phyloP scores from a whole-genome alignment of 1,140 invertebrate species.

The Cydia fagiglandana region DNA sequence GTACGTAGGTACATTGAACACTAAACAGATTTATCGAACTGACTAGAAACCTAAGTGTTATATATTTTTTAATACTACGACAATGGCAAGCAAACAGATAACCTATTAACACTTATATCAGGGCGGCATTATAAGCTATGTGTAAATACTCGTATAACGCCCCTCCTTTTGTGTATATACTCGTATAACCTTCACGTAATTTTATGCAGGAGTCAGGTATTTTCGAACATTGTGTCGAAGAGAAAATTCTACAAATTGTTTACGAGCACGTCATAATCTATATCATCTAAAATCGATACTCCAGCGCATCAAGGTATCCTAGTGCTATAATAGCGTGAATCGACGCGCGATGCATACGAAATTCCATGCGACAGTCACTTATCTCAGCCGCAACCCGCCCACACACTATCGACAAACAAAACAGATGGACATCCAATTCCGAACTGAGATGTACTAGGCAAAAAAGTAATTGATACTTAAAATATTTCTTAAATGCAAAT shows the following conservation, averaged over 20 bases:
- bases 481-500: no score
- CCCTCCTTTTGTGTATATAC: no score
- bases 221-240: no score
- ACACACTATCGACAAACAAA: background rate
- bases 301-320: constrained; percentile 1
- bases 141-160: no score
- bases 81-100: no score
- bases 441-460: background rate
- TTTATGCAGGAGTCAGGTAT: no score
- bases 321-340: background rate
- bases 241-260: background rate
- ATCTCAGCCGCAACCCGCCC: background rate
- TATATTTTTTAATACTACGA: no score
- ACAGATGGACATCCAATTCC: background rate
- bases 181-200: no score
- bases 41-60: background rate
- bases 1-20: background rate
- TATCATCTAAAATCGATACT: background rate
- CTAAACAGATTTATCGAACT: background rate
- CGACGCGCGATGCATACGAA: constrained; percentile 5
- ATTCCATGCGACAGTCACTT: background rate
- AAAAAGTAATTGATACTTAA: no score
- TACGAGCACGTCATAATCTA: background rate
- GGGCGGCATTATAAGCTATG: no score
- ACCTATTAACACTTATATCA: no score